phyloP scores from a whole-genome alignment of 1,140 invertebrate species.

The Achatina immaculata region DNA sequence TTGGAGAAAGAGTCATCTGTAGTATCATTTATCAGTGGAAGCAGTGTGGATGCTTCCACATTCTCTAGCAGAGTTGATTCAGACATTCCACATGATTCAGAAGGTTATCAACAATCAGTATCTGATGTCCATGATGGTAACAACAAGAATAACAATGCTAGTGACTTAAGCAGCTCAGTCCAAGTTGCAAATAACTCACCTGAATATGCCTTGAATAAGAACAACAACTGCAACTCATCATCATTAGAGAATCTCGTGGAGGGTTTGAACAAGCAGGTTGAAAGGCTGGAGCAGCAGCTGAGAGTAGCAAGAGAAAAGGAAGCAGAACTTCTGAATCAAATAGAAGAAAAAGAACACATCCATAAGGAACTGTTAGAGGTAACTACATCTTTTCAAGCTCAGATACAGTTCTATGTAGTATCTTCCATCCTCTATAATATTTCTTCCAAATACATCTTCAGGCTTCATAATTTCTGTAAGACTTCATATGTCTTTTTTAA shows the following conservation, averaged over 20 bases:
- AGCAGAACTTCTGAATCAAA: slow-evolving; percentile 21
- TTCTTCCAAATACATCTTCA: too few species aligned
- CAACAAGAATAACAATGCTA: not conserved
- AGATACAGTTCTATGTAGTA: not conserved
- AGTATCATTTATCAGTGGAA: not conserved
- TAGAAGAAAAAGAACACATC: slow-evolving; percentile 45
- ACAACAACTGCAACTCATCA: slow-evolving; percentile 27
- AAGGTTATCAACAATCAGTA: not conserved
- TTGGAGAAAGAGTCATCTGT: slow-evolving; percentile 33
- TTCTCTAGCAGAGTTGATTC: slow-evolving; percentile 2
- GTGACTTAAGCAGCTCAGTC: not conserved
- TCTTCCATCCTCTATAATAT: too few species aligned
- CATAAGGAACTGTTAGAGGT: slow-evolving; percentile 47
- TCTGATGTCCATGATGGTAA: not conserved
- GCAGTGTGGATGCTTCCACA: slow-evolving; percentile 15
- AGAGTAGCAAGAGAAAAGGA: slow-evolving; percentile 41
- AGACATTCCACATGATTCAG: not conserved
- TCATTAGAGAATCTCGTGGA: slow-evolving; percentile 45
- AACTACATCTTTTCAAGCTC: too few species aligned
- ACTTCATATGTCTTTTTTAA: too few species aligned
- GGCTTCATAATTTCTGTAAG: too few species aligned
- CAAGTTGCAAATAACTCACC: slow-evolving; percentile 16
- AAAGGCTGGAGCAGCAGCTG: slow-evolving; percentile 47
- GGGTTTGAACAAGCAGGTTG: slow-evolving; percentile 40
- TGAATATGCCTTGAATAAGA: not conserved